Base-by-base conservation (phyloP, 2,888 invertebrate genomes). In the Oconnorella tubifera region DNA sequence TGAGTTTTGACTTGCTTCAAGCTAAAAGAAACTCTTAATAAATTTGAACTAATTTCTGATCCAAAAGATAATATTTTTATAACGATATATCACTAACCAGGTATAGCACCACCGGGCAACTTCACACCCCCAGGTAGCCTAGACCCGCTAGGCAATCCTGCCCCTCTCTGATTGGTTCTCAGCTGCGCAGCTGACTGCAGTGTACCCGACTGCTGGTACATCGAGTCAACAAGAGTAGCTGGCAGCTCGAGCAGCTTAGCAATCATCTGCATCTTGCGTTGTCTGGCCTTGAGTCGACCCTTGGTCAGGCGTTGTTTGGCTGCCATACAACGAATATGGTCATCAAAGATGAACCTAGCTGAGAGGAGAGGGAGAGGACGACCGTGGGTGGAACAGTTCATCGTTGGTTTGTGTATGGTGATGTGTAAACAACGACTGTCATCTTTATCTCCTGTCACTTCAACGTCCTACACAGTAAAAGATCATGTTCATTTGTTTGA, bases 341-440 rank as follows among this genome's bases (percentile, higher is more conserved):
- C 99, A 79, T 99, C 98, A 80, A 99, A 99, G 67, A 97, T 88
- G 83, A 99, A 97, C 82, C 75, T 72, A 2, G 79, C 80, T 4
- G 78, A 75, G 19, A 81, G 77, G 2, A 80, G 73, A 48, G 80
- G 77, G 27, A 76, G 73, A 27, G 79, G 76, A 10, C 84, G 84
- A 23, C 79, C 76, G n/a, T 84, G 84, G 25, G 28, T 60, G 4
- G 49, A 29, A 27, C 48, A 32, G 6, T 78, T 77, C 0, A 90
- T 90, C 3, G 79, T 73, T 33, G 81, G 78, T 74, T 91, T 89
- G 82, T 96, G 93, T 33, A 97, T 90, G 0, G 93, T 93, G 61
- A 99, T 87, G 78, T 96, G 94, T 28, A 99, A 86, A 76, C 95
- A 94, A 4, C 97, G 87, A 0, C 95, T 95, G 82, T 99, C 98